A percentile compares a stretch with the other conserved stretches of the same genome.
Conservation (phyloP, 1,140 invertebrate species). For the Drosophila melanogaster region Release_6_plus_ISO1_MT NT_037436.4:17198001-17198500, state of each 20-base stretch:
- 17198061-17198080: too few relatives aligned
- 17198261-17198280: conserved; percentile 8
- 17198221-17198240: conserved; percentile 9
- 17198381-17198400: conserved; percentile 81
- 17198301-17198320: conserved; percentile 83
- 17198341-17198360: conserved; percentile 74
- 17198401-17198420: conserved; percentile 69
- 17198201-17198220: too few relatives aligned
- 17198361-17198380: conserved; percentile 80
- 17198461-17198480: neutral
- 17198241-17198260: neutral
- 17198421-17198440: neutral
- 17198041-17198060: too few relatives aligned
- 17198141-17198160: too few relatives aligned
- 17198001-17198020: neutral
- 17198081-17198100: too few relatives aligned
- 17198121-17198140: too few relatives aligned
- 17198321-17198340: conserved; percentile 53
- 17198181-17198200: too few relatives aligned
- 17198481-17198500: neutral
- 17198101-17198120: too few relatives aligned
- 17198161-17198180: too few relatives aligned
- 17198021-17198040: neutral
- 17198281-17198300: conserved; percentile 75
- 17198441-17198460: neutral